These are phyloP conservation scores for Drosophila atripex DNA, from an alignment of 2,888 invertebrate species.

Conservation along the genomic window DNA sequence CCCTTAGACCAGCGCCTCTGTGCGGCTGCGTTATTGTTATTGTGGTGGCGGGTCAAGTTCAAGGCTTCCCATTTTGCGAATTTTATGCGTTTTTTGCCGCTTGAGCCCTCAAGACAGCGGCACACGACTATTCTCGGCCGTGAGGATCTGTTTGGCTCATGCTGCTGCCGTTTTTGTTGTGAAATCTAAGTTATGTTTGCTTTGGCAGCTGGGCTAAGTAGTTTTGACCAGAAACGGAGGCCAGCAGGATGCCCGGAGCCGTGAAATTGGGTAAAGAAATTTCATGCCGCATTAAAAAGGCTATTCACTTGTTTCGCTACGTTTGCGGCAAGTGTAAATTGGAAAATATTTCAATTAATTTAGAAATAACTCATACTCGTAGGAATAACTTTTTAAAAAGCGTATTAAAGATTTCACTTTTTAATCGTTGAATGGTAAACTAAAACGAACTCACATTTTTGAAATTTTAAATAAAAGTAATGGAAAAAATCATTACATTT, in stretches of 20 bases:
- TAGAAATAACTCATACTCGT: background rate
- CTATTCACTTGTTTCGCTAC: background rate
- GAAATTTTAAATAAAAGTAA: background rate
- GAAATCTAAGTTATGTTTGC: conserved; percentile 24
- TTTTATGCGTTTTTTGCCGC: conserved; percentile 69
- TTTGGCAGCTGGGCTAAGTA: conserved; percentile 4
- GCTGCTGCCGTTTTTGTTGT: background rate
- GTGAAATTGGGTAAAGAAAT: conserved; percentile 1
- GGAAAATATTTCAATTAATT: conserved; percentile 1
- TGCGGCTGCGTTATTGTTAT: conserved; percentile 69
- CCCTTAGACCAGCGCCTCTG: conserved; percentile 59
- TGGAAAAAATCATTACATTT: background rate
- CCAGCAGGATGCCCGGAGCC: background rate
- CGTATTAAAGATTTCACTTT: background rate
- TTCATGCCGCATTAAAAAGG: background rate
- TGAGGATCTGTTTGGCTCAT: background rate
- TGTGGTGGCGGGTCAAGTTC: conserved; percentile 70
- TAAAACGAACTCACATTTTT: no score
- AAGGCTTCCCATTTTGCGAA: conserved; percentile 73
- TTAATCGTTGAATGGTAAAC: background rate
- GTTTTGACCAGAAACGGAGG: conserved; percentile 3
- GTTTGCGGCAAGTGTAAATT: background rate
- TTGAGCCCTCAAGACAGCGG: conserved; percentile 46
- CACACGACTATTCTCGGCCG: conserved; percentile 42
- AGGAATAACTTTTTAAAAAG: background rate